These are phyloP conservation scores for Timandra comae DNA, from an alignment of 2,888 invertebrate species.

Conservation along the genomic window DNA sequence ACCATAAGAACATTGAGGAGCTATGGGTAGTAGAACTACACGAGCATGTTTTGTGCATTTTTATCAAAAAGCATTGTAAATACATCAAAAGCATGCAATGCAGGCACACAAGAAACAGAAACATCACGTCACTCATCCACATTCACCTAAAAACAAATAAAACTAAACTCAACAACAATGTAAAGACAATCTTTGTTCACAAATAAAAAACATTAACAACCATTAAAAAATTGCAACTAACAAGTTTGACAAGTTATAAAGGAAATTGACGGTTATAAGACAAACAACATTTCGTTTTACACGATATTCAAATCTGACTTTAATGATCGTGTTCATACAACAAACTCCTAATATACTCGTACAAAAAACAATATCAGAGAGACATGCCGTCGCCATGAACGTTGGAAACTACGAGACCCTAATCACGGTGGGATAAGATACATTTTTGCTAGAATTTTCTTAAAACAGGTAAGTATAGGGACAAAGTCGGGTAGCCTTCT, in stretches of 20 bases:
- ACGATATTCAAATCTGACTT: conserved; percentile 38
- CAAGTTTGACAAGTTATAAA: conserved; percentile 11
- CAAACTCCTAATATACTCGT: conserved; percentile 42
- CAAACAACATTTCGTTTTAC: conserved; percentile 36
- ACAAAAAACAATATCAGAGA: conserved; percentile 62
- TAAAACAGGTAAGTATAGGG: conserved; percentile 40
- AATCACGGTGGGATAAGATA: conserved; percentile 33
- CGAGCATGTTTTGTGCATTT: too few species aligned
- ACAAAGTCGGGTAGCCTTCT: conserved; percentile 69
- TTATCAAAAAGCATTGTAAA: too few species aligned
- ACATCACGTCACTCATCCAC: too few species aligned
- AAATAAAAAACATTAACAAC: too few species aligned
- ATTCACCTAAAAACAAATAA: too few species aligned
- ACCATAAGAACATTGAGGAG: too few species aligned
- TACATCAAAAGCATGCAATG: too few species aligned
- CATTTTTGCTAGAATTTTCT: conserved; percentile 31
- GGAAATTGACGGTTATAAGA: conserved; percentile 30
- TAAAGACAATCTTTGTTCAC: too few species aligned
- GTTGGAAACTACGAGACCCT: conserved; percentile 20
- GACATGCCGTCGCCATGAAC: conserved; percentile 62
- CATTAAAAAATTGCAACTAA: conserved; percentile 13
- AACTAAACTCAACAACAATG: too few species aligned
- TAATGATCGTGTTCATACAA: conserved; percentile 43
- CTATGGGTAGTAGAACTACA: too few species aligned
- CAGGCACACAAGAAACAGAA: too few species aligned